phyloP scores from a whole-genome alignment of 2,888 invertebrate species.

The Ryuthela nishihirai region DNA sequence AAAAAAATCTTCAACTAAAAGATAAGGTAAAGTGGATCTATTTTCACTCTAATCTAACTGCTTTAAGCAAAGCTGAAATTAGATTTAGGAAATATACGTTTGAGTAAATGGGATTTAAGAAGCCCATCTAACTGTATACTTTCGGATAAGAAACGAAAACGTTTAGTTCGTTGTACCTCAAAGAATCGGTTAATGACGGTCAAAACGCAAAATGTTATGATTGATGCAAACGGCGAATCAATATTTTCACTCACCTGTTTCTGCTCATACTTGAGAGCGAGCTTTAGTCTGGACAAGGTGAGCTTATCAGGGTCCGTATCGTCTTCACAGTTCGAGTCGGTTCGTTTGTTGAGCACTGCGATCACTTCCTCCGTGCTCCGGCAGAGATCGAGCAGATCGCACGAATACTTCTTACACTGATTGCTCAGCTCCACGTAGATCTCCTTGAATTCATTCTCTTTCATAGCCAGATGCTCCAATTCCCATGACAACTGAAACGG shows the following conservation, averaged over 20 bases:
- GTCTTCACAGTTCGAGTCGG: constrained; percentile 46
- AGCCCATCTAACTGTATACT: no score
- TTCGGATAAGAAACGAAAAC: no score
- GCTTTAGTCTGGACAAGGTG: constrained; percentile 54
- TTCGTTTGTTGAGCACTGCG: constrained; percentile 54
- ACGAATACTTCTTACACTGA: constrained; percentile 57
- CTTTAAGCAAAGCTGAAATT: no score
- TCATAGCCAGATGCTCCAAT: constrained; percentile 53
- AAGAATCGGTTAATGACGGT: no score
- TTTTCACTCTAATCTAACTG: no score
- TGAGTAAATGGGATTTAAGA: no score
- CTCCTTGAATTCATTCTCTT: constrained; percentile 57
- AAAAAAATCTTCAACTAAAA: no score
- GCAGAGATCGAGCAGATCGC: constrained; percentile 57
- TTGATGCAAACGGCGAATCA: no score
- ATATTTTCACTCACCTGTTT: constrained; percentile 56
- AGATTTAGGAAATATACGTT: no score
- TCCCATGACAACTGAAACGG: constrained; percentile 55
- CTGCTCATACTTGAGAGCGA: constrained; percentile 58
- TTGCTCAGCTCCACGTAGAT: constrained; percentile 53
- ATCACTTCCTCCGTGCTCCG: constrained; percentile 56
- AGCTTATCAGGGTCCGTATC: constrained; percentile 47
- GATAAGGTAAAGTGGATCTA: no score
- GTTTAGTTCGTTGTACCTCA: no score
- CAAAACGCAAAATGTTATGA: no score